Conservation (phyloP, 2,888 invertebrate genomes). For the Lathronympha strigana region DNA sequence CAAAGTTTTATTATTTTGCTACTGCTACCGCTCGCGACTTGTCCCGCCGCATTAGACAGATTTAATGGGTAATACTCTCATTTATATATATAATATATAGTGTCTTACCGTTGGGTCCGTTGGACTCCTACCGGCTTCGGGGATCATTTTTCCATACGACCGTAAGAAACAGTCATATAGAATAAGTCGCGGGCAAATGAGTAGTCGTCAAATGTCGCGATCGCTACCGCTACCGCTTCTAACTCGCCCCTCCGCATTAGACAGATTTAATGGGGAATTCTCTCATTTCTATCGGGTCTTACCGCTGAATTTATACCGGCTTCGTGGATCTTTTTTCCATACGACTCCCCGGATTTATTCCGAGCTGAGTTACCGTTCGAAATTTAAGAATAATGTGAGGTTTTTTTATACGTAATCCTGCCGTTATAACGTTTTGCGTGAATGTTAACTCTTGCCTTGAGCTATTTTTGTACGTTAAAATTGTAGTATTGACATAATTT, state of each 20-base stretch:
- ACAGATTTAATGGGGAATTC: constrained; percentile 75
- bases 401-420: constrained; percentile 38
- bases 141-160: no score
- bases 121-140: no score
- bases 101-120: no score
- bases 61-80: no score
- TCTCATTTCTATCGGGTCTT: constrained; percentile 80
- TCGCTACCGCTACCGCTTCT: constrained; percentile 11
- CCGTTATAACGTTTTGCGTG: constrained; percentile 23
- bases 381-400: constrained; percentile 45
- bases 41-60: no score
- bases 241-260: constrained; percentile 50
- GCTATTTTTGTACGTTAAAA: neutral
- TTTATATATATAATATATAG: no score
- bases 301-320: constrained; percentile 71
- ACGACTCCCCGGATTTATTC: constrained; percentile 66
- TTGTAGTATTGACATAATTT: neutral
- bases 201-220: no score
- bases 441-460: constrained; percentile 9
- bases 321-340: constrained; percentile 75
- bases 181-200: no score
- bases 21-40: no score
- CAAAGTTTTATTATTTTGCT: no score
- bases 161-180: no score
- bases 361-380: constrained; percentile 50